phyloP scores from a whole-genome alignment of 2,113 vertebrate species.

The Hystrix cristata region DNA sequence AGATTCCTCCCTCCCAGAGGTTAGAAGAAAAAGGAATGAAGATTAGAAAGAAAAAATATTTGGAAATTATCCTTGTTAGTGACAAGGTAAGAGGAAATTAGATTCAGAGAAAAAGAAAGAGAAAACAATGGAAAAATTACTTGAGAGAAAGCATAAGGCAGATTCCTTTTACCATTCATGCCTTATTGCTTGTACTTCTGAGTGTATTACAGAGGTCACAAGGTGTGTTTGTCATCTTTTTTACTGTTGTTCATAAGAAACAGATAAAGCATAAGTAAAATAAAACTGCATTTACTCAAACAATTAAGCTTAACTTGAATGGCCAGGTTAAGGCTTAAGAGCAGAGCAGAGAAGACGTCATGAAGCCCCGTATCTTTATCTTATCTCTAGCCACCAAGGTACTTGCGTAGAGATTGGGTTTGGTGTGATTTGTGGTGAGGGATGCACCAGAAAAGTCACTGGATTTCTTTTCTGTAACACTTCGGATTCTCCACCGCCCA shows the following conservation, averaged over 20 bases:
- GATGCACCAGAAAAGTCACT: not conserved
- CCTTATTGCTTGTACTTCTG: not conserved
- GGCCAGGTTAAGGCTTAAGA: not conserved
- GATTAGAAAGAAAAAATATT: not conserved
- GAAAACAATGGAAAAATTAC: not conserved
- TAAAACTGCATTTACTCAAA: not conserved
- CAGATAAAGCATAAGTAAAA: not conserved
- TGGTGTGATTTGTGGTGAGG: not conserved
- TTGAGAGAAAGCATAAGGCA: constrained; percentile 24
- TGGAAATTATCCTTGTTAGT: constrained; percentile 17
- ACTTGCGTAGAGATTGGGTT: not conserved
- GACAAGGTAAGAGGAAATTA: constrained; percentile 31
- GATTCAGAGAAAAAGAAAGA: constrained; percentile 56
- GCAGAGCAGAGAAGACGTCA: not conserved
- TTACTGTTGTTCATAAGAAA: constrained; percentile 15
- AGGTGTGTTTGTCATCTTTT: not conserved
- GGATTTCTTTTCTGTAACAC: not conserved
- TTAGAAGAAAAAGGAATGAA: not conserved
- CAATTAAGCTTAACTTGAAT: not conserved
- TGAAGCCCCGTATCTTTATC: not conserved
- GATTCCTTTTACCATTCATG: not conserved
- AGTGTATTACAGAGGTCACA: not conserved
- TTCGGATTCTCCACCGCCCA: not conserved
- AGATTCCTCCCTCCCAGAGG: not conserved
- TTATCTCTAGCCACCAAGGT: not conserved